Conservation (phyloP, 2,888 invertebrate genomes). For the Alloscopus bannaensis region DNA sequence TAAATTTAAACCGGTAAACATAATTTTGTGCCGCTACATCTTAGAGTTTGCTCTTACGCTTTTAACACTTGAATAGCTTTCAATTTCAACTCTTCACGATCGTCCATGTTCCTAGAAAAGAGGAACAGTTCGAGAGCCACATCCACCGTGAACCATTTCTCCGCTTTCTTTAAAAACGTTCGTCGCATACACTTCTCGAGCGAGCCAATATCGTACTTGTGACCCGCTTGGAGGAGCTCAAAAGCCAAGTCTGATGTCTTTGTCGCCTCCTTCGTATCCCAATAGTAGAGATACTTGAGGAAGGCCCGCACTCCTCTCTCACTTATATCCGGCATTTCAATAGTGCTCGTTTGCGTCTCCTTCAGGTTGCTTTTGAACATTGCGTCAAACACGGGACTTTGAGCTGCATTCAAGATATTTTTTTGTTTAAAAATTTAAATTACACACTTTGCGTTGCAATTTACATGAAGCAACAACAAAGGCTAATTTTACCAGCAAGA, state of each 20-base stretch:
- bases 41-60: too few relatives aligned
- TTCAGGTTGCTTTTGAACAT: background rate
- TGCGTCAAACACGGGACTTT: background rate
- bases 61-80: background rate
- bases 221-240: background rate
- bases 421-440: too few relatives aligned
- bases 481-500: constrained; percentile 2
- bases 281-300: background rate
- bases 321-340: background rate
- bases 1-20: too few relatives aligned
- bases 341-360: background rate
- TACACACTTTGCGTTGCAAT: too few relatives aligned
- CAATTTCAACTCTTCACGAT: background rate
- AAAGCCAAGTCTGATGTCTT: background rate
- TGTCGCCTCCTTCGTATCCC: background rate
- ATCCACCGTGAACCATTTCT: background rate
- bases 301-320: background rate
- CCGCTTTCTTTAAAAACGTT: background rate
- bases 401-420: too few relatives aligned
- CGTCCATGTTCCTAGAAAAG: background rate
- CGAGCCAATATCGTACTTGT: background rate
- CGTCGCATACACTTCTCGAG: background rate
- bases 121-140: background rate
- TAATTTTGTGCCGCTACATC: too few relatives aligned
- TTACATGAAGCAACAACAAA: too few relatives aligned